Base-by-base conservation (phyloP, 2,113 vertebrate species). In the Xerus inauris region DNA sequence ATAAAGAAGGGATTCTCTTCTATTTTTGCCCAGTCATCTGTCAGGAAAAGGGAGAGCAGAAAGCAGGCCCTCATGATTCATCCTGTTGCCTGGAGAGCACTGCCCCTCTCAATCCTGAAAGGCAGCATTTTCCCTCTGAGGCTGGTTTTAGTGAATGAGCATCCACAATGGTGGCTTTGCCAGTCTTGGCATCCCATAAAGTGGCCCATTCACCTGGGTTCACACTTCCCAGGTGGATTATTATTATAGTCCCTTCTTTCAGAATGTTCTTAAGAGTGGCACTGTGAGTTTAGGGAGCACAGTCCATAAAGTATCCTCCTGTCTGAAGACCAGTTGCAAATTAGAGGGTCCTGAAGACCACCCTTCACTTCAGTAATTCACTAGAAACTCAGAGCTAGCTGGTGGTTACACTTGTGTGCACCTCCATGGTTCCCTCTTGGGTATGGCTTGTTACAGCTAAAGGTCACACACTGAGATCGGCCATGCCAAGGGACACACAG, bases 11-110 rank as follows among this genome's bases (percentile, higher is more conserved):
- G 84, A 97, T 97, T 97, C 97, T 98, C 95, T 92, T 97, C 98
- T 98, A 97, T 97, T 97, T 98, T 97, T 95, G 76, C 94, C 62
- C 89, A 95, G 84, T 98, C 97, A 95, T 97, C 96, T 97, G 96
- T 95, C 1, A 16, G 87, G 72, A 88, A 71, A 72, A 65, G 13
- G 64, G 77, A 32, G 81, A 83, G 69, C n/a, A 12, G 69, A 32
- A 51, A 72, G 47, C 67, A 89, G 94, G 87, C 91, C 75, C 87
- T 59, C 64, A 24, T 87, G 94, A 96, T 81, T 97, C 94, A 94
- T 75, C n/a, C 76, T 91, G 69, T 51, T 81, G 94, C 89, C 91
- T 84, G 86, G 72, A 83, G 88, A 40, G 62, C 2, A 62, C 94
- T 91, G 87, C 79, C 96, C 75, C 1, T 71, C 62, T 82, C 81